phyloP scores from a whole-genome alignment of 2,113 vertebrate species.

The Chitala chitala region DNA sequence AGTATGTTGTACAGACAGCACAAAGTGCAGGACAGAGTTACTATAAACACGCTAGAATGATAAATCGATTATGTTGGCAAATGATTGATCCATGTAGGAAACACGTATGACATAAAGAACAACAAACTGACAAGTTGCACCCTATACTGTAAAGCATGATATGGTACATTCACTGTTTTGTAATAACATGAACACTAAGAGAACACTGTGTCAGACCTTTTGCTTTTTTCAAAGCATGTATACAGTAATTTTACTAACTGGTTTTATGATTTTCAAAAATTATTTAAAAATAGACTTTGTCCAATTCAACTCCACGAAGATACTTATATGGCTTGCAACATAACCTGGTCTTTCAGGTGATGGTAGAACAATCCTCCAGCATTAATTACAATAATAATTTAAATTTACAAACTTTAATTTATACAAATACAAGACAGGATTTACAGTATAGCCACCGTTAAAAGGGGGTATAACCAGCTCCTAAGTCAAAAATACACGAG shows the following conservation, averaged over 20 bases:
- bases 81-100: not conserved
- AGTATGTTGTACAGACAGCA: slow-evolving; percentile 3
- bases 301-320: not conserved
- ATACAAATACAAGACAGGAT: not conserved
- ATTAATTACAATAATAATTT: not conserved
- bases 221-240: not conserved
- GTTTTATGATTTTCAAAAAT: not conserved
- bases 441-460: not conserved
- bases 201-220: not conserved
- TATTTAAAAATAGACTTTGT: not conserved
- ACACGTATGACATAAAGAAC: not conserved
- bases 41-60: not conserved
- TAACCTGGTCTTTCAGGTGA: not conserved
- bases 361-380: not conserved
- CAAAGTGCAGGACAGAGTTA: not conserved
- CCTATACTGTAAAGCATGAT: not conserved
- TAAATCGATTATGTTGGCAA: not conserved
- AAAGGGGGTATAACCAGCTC: not conserved
- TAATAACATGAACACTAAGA: not conserved
- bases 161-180: not conserved
- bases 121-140: not conserved
- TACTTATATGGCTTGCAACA: not conserved
- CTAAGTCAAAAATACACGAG: not conserved
- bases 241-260: not conserved
- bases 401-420: not conserved